These are phyloP conservation scores for Macrosteles quadrilineatus DNA, from an alignment of 1,140 invertebrate species.

Conservation along the genomic window DNA sequence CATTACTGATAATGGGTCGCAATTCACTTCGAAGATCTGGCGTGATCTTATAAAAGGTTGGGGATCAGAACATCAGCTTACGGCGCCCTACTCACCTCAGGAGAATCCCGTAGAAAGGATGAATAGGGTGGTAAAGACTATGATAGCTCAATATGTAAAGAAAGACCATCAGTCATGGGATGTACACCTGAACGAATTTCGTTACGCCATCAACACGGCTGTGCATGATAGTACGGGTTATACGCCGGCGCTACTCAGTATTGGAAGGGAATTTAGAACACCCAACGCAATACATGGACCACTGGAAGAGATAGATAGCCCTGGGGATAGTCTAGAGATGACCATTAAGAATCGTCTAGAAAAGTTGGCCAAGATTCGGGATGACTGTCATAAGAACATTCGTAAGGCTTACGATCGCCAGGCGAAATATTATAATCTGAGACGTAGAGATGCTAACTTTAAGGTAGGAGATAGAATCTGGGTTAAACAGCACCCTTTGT, in stretches of 20 bases:
- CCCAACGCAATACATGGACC: too few species aligned
- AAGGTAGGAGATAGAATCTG: too few species aligned
- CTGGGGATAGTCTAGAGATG: too few species aligned
- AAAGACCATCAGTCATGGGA: constrained; percentile 48
- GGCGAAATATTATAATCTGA: too few species aligned
- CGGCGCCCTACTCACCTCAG: constrained; percentile 47
- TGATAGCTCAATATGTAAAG: constrained; percentile 47
- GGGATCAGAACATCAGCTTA: not conserved
- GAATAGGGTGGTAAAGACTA: constrained; percentile 51
- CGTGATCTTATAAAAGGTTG: not conserved
- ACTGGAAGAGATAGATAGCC: too few species aligned
- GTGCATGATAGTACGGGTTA: constrained; percentile 46
- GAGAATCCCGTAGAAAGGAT: constrained; percentile 51
- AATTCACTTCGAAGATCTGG: constrained; percentile 6
- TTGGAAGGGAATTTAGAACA: constrained; percentile 46
- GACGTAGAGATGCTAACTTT: too few species aligned
- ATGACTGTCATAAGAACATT: too few species aligned
- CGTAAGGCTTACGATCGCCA: too few species aligned
- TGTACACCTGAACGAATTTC: constrained; percentile 45
- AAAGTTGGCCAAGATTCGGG: too few species aligned
- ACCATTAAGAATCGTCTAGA: too few species aligned
- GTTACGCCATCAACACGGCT: constrained; percentile 51
- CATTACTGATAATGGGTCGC: constrained; percentile 20
- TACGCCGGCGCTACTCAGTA: constrained; percentile 48
- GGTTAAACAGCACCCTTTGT: too few species aligned